phyloP scores from a whole-genome alignment of 2,113 vertebrate species.

The Callospermophilus lateralis region DNA sequence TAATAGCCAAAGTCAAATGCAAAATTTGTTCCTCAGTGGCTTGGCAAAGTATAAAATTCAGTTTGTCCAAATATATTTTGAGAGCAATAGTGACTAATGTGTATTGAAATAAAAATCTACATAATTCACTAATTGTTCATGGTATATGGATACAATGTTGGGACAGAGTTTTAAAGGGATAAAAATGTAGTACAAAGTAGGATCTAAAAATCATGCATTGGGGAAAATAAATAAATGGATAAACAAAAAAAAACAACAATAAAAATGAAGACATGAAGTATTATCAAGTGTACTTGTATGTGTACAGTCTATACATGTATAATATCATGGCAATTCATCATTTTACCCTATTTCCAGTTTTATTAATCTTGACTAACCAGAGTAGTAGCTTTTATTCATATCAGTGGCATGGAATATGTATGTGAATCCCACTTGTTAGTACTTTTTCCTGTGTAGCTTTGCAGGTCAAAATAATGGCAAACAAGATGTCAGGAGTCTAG shows the following conservation, averaged over 20 bases:
- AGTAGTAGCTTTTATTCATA: not conserved
- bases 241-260: not conserved
- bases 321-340: not conserved
- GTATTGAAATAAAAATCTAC: not conserved
- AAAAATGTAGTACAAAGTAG: not conserved
- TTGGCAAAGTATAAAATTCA: not conserved
- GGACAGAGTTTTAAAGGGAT: not conserved
- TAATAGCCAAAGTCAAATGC: not conserved
- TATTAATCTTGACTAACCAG: not conserved
- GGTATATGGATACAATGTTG: not conserved
- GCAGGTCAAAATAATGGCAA: not conserved
- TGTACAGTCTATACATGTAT: not conserved
- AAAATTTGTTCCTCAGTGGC: not conserved
- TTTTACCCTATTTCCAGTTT: not conserved
- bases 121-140: conserved; percentile 13
- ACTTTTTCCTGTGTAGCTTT: not conserved
- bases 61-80: not conserved
- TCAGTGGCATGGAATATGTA: not conserved
- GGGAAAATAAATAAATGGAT: not conserved
- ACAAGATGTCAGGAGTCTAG: not conserved
- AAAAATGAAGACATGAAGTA: not conserved
- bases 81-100: not conserved
- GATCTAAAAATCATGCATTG: not conserved
- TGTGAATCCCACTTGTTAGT: not conserved
- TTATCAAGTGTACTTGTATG: not conserved